Evolutionary conservation across 2,113 vertebrate genomes (phyloP).

Genomic region (Chascanopsetta lugubris): DNA sequence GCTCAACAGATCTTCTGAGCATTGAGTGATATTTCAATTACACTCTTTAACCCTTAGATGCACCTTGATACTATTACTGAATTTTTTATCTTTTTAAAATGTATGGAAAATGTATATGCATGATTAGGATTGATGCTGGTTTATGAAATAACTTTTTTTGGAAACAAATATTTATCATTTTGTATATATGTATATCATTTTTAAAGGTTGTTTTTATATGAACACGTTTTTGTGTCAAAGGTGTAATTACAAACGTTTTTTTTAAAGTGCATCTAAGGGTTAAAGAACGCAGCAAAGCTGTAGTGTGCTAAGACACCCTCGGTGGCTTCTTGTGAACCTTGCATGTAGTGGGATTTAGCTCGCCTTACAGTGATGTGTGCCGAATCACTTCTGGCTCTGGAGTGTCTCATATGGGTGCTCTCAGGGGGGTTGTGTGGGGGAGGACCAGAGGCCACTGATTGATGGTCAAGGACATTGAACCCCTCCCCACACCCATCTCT

Average conservation of each 20-base stretch:
- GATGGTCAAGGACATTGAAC: constrained; percentile 82
- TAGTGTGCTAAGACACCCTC: constrained; percentile 44
- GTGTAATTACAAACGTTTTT: too few relatives aligned
- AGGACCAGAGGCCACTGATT: constrained; percentile 78
- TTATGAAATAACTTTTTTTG: too few relatives aligned
- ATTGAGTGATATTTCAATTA: constrained; percentile 17
- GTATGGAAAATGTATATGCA: too few relatives aligned
- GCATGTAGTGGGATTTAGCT: constrained; percentile 58
- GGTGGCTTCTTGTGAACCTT: constrained; percentile 49
- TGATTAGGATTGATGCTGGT: too few relatives aligned
- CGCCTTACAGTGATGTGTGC: constrained; percentile 58
- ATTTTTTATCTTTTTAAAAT: too few relatives aligned
- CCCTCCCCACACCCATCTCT: constrained; percentile 62
- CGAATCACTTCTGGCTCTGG: constrained; percentile 66
- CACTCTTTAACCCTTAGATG: too few relatives aligned
- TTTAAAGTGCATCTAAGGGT: too few relatives aligned
- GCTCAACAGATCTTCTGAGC: constrained; percentile 28
- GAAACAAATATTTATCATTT: too few relatives aligned
- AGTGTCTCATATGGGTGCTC: constrained; percentile 65
- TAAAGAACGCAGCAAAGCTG: not conserved
- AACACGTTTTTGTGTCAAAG: too few relatives aligned
- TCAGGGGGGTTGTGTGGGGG: constrained; percentile 56
- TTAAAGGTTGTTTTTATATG: too few relatives aligned
- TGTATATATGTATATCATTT: too few relatives aligned
- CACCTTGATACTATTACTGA: too few relatives aligned